Conservation (phyloP, 2,888 invertebrate genomes). For the Agelastica alni region DNA sequence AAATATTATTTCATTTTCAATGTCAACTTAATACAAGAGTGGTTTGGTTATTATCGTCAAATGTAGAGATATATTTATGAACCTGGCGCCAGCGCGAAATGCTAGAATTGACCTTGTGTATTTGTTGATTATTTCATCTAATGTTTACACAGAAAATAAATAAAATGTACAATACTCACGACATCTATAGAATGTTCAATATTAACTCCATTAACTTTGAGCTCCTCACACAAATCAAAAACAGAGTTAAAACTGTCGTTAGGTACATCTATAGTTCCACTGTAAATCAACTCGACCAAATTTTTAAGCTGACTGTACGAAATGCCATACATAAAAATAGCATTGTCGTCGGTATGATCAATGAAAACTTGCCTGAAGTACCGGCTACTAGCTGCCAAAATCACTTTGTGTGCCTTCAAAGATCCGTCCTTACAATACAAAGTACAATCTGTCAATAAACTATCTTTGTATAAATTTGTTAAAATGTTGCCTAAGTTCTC, state of each 20-base stretch:
- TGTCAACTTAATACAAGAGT: too few species aligned
- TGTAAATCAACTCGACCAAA: conserved; percentile 71
- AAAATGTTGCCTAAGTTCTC: conserved; percentile 72
- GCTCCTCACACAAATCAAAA: conserved; percentile 69
- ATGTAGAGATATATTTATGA: too few species aligned
- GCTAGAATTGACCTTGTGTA: conserved; percentile 4
- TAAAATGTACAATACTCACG: conserved; percentile 29
- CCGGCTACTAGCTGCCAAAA: conserved; percentile 75
- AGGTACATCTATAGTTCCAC: conserved; percentile 70
- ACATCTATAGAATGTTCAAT: conserved; percentile 29
- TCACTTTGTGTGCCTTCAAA: conserved; percentile 72
- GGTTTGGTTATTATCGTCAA: too few species aligned
- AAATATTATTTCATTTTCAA: too few species aligned
- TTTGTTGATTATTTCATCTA: conserved; percentile 8
- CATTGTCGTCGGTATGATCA: conserved; percentile 71
- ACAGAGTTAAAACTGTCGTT: conserved; percentile 66
- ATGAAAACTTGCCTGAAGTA: conserved; percentile 77
- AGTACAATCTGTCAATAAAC: conserved; percentile 71
- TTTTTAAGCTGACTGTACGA: conserved; percentile 69
- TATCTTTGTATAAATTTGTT: conserved; percentile 70
- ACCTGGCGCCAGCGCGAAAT: neutral
- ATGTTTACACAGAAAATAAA: too few species aligned
- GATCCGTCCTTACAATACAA: conserved; percentile 73
- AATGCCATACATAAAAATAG: conserved; percentile 71
- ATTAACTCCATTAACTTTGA: conserved; percentile 65